Conservation (phyloP, 2,888 invertebrate genomes). For the Calliphora vomitoria region DNA sequence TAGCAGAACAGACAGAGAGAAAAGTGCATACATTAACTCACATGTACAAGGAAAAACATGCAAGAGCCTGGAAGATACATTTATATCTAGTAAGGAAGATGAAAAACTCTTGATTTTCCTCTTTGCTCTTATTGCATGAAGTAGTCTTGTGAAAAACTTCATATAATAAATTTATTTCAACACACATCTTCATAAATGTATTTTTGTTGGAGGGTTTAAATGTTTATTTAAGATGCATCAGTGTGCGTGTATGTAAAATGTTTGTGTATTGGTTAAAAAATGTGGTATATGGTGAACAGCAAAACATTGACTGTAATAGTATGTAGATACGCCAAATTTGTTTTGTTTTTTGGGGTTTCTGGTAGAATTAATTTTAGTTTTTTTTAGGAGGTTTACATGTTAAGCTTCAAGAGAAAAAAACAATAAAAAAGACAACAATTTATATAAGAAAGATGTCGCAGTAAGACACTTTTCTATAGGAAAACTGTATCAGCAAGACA, state of each 20-base stretch:
- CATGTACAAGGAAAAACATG: constrained; percentile 16
- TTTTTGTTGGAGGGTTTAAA: neutral
- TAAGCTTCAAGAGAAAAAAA: no score
- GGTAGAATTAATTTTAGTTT: no score
- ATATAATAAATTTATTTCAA: constrained; percentile 42
- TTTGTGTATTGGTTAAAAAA: constrained; percentile 29
- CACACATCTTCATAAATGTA: neutral
- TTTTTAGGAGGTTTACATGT: no score
- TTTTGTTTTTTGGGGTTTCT: neutral
- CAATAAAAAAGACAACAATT: no score
- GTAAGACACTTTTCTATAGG: no score
- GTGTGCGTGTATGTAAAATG: neutral
- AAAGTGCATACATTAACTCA: constrained; percentile 54
- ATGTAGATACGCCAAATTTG: neutral
- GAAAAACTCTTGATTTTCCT: constrained; percentile 1
- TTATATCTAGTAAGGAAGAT: neutral
- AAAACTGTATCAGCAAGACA: no score
- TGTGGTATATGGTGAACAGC: constrained; percentile 9
- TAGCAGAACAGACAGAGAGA: constrained; percentile 71
- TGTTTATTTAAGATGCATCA: neutral
- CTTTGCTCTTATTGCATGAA: neutral
- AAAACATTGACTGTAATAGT: neutral
- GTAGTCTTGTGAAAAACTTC: constrained; percentile 12
- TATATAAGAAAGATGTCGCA: no score
- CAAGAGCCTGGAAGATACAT: constrained; percentile 8